phyloP scores from a whole-genome alignment of 1,140 invertebrate genomes.

The Magallana gigas region DNA sequence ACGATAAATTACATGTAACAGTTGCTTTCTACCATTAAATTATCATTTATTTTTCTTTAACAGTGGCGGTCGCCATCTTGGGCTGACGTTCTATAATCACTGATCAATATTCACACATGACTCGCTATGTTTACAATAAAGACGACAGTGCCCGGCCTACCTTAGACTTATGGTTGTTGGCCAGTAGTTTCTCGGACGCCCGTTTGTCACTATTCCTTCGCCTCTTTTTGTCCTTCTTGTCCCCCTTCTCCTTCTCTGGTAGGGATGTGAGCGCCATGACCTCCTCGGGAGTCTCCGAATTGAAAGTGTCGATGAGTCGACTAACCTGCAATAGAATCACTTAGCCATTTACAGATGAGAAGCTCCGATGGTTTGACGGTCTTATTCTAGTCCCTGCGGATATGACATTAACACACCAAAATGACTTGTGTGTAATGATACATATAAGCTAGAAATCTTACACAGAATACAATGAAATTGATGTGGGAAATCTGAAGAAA shows the following conservation, averaged over 20 bases:
- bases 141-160: background rate
- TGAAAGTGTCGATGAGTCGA: constrained; percentile 10
- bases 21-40: too few species aligned
- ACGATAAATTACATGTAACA: too few species aligned
- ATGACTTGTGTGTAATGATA: constrained; percentile 16
- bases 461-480: background rate
- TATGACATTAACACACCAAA: constrained; percentile 23
- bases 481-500: background rate
- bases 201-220: background rate
- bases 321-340: constrained; percentile 19
- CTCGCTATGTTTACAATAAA: background rate
- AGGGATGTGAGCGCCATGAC: constrained; percentile 7
- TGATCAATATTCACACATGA: constrained; percentile 31
- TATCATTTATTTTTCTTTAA: background rate
- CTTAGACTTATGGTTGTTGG: background rate
- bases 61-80: constrained; percentile 22
- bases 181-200: background rate
- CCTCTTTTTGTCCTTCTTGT: constrained; percentile 17
- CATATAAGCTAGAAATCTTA: background rate
- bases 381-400: background rate
- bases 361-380: constrained; percentile 2
- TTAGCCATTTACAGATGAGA: constrained; percentile 36
- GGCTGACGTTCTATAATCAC: constrained; percentile 1
- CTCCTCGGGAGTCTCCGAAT: background rate
- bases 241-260: constrained; percentile 8